These are phyloP conservation scores for Periplaneta americana DNA, from an alignment of 1,140 invertebrate genomes.

Conservation along the genomic window DNA sequence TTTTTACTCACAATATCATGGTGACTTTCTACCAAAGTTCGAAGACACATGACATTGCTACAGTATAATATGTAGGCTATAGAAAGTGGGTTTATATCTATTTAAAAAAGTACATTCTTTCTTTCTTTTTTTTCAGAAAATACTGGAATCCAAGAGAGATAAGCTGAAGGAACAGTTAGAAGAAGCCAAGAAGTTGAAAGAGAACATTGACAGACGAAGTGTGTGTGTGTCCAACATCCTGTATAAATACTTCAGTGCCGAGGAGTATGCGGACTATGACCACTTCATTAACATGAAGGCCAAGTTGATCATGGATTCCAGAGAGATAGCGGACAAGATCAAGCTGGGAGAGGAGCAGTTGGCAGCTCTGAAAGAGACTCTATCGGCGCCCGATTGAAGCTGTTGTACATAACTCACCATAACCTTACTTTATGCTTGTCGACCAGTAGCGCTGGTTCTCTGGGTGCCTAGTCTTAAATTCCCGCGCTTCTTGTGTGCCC, in stretches of 20 bases:
- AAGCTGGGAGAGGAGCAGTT: conserved; percentile 82
- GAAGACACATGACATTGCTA: no score
- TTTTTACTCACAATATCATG: no score
- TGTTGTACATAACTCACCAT: background rate
- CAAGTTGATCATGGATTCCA: conserved; percentile 78
- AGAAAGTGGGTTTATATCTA: no score
- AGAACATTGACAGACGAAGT: conserved; percentile 76
- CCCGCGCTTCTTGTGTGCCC: background rate
- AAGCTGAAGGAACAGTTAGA: conserved; percentile 73
- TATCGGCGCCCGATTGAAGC: conserved; percentile 25
- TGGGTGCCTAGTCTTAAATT: background rate
- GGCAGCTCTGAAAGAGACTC: conserved; percentile 62
- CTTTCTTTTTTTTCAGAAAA: conserved; percentile 59
- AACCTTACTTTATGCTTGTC: background rate
- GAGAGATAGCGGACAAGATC: conserved; percentile 84
- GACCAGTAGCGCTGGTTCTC: background rate
- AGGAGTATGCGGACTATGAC: conserved; percentile 77
- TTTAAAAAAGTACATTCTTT: no score
- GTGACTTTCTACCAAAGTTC: no score
- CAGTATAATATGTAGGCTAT: no score
- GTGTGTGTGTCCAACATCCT: conserved; percentile 69
- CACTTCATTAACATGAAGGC: conserved; percentile 90
- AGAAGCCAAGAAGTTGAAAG: conserved; percentile 78
- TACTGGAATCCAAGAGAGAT: conserved; percentile 69
- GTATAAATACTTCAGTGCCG: conserved; percentile 64